These are phyloP conservation scores for Muntiacus reevesi DNA, from an alignment of 2,113 vertebrate genomes.

Conservation along the genomic window DNA sequence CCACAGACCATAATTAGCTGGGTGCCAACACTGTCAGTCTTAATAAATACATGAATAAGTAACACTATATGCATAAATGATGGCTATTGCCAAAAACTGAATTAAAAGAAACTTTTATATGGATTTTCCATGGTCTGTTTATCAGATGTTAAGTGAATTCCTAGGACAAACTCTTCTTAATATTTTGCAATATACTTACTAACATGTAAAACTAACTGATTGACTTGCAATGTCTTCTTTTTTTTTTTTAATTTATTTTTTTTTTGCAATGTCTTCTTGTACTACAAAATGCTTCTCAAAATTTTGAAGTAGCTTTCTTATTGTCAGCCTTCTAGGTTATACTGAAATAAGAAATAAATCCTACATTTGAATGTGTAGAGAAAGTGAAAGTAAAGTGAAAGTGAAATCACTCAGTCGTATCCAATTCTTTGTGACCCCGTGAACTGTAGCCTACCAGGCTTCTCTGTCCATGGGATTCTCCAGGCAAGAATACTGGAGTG, in stretches of 20 bases:
- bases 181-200: background rate
- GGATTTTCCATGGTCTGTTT: background rate
- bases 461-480: too few species aligned
- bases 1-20: constrained; percentile 33
- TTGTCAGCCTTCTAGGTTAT: background rate
- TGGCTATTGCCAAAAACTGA: background rate
- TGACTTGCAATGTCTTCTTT: background rate
- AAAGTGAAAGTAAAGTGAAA: too few species aligned
- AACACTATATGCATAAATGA: constrained; percentile 37
- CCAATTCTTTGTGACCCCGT: too few species aligned
- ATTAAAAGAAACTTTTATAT: background rate
- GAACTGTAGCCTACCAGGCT: too few species aligned
- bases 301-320: background rate
- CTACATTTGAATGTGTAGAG: background rate
- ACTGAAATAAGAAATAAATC: background rate
- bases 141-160: background rate
- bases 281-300: background rate
- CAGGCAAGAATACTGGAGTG: too few species aligned
- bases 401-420: too few species aligned
- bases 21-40: constrained; percentile 21
- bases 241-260: too few species aligned
- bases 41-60: constrained; percentile 60
- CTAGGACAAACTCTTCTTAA: background rate
- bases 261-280: background rate
- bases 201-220: background rate